phyloP scores from a whole-genome alignment of 2,888 invertebrate genomes.

The Synergus umbraculus region DNA sequence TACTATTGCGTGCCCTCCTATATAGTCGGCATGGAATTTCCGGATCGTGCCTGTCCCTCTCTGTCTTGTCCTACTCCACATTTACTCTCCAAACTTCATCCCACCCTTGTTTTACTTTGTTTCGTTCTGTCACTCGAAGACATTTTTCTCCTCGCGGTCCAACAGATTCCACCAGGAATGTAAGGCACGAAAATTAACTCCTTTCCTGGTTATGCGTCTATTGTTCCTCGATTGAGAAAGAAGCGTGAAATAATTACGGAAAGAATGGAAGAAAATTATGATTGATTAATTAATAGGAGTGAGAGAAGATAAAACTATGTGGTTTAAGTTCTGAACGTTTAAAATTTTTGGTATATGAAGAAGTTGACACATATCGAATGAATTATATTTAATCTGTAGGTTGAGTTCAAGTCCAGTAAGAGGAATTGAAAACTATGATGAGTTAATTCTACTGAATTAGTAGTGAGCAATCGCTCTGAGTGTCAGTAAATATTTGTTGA shows the following conservation, averaged over 20 bases:
- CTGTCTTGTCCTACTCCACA: conserved; percentile 48
- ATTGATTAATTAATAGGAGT: not conserved
- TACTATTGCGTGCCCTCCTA: conserved; percentile 62
- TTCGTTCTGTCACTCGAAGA: conserved; percentile 30
- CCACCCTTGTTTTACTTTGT: conserved; percentile 47
- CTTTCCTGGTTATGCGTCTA: not conserved
- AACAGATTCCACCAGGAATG: not conserved
- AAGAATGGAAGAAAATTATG: not conserved
- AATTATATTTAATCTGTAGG: too few relatives aligned
- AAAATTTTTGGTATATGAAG: too few relatives aligned
- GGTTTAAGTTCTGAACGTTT: too few relatives aligned
- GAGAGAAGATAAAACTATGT: too few relatives aligned
- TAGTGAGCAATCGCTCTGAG: not conserved
- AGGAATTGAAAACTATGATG: not conserved
- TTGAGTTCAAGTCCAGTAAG: too few relatives aligned
- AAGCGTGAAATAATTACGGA: not conserved
- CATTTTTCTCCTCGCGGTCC: not conserved
- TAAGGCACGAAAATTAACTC: conserved; percentile 6
- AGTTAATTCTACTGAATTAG: not conserved
- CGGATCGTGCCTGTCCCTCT: conserved; percentile 56
- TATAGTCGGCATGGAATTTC: conserved; percentile 57
- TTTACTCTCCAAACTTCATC: conserved; percentile 48
- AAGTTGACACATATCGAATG: too few relatives aligned
- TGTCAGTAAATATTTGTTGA: conserved; percentile 6
- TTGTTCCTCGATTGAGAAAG: not conserved